Percentiles rank a stretch among this genome's conserved stretches.
Evolutionary conservation across 2,113 vertebrate species (phyloP).

Genomic region (Vombatus ursinus): DNA sequence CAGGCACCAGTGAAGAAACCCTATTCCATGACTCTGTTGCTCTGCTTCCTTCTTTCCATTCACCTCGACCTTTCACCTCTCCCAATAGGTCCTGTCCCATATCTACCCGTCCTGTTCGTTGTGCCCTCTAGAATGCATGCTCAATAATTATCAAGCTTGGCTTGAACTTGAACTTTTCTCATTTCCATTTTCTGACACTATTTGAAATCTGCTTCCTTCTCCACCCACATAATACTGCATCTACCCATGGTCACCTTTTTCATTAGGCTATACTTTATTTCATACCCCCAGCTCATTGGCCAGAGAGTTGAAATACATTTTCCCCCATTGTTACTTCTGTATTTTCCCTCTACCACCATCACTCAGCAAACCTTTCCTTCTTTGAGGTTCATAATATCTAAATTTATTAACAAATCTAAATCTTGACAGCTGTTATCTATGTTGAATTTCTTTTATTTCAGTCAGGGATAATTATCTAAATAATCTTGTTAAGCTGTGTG

Average conservation of each 20-base stretch:
- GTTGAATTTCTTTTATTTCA: constrained; percentile 8
- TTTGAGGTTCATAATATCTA: not conserved
- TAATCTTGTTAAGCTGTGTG: too few species aligned
- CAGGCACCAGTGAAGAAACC: not conserved
- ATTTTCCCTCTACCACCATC: not conserved
- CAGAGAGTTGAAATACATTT: not conserved
- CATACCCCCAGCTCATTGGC: not conserved
- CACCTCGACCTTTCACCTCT: not conserved
- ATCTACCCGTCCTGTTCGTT: not conserved
- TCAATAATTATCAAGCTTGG: not conserved
- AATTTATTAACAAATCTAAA: not conserved
- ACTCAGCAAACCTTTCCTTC: not conserved
- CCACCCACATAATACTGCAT: not conserved
- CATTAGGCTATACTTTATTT: not conserved
- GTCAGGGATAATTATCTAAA: not conserved
- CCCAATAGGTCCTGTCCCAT: not conserved
- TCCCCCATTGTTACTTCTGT: not conserved
- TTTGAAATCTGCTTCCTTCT: not conserved
- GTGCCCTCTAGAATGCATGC: not conserved
- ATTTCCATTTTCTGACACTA: not conserved
- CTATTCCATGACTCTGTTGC: not conserved
- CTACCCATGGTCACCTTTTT: not conserved
- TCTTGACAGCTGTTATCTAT: not conserved
- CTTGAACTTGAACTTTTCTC: not conserved
- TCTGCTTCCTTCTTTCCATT: not conserved